Conservation (phyloP, 2,797 vertebrate species). For the Malurus splendens region DNA sequence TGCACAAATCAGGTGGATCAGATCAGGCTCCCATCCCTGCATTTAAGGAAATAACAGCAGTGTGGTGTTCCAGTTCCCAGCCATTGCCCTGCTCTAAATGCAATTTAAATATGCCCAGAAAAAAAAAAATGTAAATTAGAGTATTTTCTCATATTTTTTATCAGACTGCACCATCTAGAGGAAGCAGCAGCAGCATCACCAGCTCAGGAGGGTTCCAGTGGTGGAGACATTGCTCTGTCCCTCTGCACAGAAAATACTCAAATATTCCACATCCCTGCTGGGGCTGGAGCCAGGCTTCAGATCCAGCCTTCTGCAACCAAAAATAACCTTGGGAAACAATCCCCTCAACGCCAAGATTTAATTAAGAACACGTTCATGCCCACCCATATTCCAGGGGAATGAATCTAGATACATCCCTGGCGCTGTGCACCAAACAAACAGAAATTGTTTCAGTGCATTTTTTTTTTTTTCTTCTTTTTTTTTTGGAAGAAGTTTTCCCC, state of each 20-base stretch:
- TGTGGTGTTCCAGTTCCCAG: not conserved
- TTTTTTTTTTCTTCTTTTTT: not conserved
- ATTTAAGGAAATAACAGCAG: not conserved
- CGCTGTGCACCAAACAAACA: not conserved
- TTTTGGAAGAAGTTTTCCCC: not conserved
- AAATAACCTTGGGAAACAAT: constrained; percentile 61
- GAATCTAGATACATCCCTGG: constrained; percentile 10
- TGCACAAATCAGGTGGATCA: not conserved
- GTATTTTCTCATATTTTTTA: not conserved
- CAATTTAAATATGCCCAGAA: not conserved
- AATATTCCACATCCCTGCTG: rapidly evolving
- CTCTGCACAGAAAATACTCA: rapidly evolving
- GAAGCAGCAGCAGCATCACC: not conserved
- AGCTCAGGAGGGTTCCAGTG: rapidly evolving
- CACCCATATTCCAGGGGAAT: not conserved
- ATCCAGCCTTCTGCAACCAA: constrained; percentile 33
- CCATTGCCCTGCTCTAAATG: not conserved
- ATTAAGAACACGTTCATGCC: constrained; percentile 38
- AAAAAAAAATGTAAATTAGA: no score
- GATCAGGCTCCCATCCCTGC: not conserved
- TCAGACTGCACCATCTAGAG: constrained; percentile 68
- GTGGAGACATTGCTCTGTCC: rapidly evolving
- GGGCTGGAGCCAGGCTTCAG: constrained; percentile 8
- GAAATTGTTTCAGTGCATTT: not conserved
- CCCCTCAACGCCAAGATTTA: constrained; percentile 25